Evolutionary conservation across 2,113 vertebrate species (phyloP).

Genomic region (Reinhardtius hippoglossoides): DNA sequence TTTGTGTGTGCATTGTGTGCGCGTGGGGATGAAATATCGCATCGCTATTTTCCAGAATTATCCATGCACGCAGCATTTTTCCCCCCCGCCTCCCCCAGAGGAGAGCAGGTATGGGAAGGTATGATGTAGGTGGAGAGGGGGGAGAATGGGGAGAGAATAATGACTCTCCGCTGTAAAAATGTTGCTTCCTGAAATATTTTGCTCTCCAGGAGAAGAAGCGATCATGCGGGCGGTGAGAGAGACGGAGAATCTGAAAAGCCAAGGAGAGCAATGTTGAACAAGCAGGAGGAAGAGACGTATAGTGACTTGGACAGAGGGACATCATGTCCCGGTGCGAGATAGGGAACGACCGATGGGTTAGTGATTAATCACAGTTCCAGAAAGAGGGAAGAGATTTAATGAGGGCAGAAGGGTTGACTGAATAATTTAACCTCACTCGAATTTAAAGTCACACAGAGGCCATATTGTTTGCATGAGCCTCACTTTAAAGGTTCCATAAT

Average conservation of each 20-base stretch:
- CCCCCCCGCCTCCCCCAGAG: slow-evolving; percentile 25
- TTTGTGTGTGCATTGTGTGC: slow-evolving; percentile 40
- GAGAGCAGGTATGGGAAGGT: slow-evolving; percentile 55
- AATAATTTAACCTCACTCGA: slow-evolving; percentile 21
- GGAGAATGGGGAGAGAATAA: slow-evolving; percentile 49
- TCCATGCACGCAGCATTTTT: slow-evolving; percentile 53
- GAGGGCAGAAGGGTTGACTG: slow-evolving; percentile 15
- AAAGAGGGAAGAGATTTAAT: too few species aligned
- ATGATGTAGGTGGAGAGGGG: slow-evolving; percentile 34
- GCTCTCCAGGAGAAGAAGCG: slow-evolving; percentile 32
- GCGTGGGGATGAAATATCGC: slow-evolving; percentile 66
- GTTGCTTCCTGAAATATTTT: slow-evolving; percentile 52
- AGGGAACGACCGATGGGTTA: slow-evolving; percentile 21
- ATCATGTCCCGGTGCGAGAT: neutral
- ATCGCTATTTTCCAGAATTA: slow-evolving; percentile 68
- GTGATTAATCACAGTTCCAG: neutral
- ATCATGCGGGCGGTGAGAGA: slow-evolving; percentile 1
- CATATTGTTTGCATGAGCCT: neutral
- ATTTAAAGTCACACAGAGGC: neutral
- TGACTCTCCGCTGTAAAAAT: slow-evolving; percentile 47
- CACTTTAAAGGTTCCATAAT: neutral
- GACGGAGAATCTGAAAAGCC: neutral
- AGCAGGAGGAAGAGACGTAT: slow-evolving; percentile 30
- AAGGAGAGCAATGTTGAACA: neutral
- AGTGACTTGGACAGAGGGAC: slow-evolving; percentile 29